Conservation (phyloP, 2,888 invertebrate species). For the Drosophila stalkeri region DNA sequence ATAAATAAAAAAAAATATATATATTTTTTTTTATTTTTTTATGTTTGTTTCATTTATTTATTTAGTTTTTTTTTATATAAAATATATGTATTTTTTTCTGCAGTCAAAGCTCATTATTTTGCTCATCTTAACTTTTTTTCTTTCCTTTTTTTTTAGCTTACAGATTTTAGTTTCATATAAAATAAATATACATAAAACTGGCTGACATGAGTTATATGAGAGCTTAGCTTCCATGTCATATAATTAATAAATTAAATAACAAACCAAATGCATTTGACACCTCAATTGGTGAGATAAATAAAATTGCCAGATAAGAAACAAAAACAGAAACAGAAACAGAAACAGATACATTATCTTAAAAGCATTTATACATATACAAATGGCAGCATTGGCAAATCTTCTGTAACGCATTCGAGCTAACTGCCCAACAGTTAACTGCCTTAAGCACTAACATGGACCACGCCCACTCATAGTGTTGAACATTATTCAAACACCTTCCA, state of each 20-base stretch:
- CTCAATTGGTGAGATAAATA: not conserved
- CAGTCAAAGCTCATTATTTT: no score
- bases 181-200: no score
- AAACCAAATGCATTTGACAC: not conserved
- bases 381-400: slow-evolving; percentile 8
- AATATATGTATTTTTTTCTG: no score
- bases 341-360: slow-evolving; percentile 21
- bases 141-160: no score
- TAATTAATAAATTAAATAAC: not conserved
- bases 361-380: slow-evolving; percentile 4
- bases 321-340: slow-evolving; percentile 3
- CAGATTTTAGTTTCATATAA: no score
- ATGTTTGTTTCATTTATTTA: no score
- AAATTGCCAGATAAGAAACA: not conserved
- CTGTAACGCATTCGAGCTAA: slow-evolving; percentile 18
- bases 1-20: no score
- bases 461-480: slow-evolving; percentile 29
- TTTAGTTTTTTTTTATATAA: no score
- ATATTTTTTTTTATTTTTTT: no score
- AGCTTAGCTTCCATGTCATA: no score
- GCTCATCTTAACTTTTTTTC: no score
- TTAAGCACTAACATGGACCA: slow-evolving; percentile 38
- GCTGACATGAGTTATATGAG: no score
- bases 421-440: slow-evolving; percentile 36
- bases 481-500: slow-evolving; percentile 48